Evolutionary conservation across 2,888 invertebrate species (phyloP), one percentile per base, ranked within the genome.

Genomic region (Pristionchus mayeri): DNA sequence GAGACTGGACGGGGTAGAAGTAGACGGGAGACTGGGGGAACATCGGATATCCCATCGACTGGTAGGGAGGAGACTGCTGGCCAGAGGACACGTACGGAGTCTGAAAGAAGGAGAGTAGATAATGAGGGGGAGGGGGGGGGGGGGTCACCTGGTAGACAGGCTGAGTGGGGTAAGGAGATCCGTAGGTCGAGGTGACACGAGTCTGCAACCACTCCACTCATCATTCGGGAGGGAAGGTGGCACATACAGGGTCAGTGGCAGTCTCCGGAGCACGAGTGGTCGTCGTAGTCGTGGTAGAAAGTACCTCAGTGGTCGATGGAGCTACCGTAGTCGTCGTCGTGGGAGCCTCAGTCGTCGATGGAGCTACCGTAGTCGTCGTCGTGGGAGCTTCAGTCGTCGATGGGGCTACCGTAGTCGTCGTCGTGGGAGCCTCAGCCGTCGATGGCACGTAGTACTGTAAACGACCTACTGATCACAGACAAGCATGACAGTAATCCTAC

Each of bases 301-400:
- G n/a, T n/a, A n/a, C n/a, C 27, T 48, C 78, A 78, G 50, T 78
- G 9, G 78, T 78, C n/a, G 78, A 40, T n/a, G 75, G 40, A n/a
- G 75, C 11, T 24, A 4, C 67, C 67, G 30, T 16, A 30, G 34
- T 63, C 67, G 34, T 37, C n/a, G n/a, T n/a, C n/a, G n/a, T n/a
- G n/a, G n/a, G n/a, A n/a, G 18, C 76, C 48, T 40, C 44, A 76
- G 76, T 76, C n/a, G 76, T 76, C 13, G 75, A 75, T 37, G 76
- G 78, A n/a, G n/a, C 75, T 75, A 75, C 75, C 24, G 75, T 44
- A 44, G 40, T 44, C 52, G 18, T 78, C n/a, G n/a, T n/a, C n/a
- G n/a, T n/a, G n/a, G n/a, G n/a, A n/a, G 18, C 76, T 27, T 40
- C 44, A 76, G 76, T 76, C n/a, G 76, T 76, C 13, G 75, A 75